Percentiles rank a stretch among this genome's conserved stretches.
Conservation (phyloP, 2,888 invertebrate genomes). For the Philonicus albiceps region DNA sequence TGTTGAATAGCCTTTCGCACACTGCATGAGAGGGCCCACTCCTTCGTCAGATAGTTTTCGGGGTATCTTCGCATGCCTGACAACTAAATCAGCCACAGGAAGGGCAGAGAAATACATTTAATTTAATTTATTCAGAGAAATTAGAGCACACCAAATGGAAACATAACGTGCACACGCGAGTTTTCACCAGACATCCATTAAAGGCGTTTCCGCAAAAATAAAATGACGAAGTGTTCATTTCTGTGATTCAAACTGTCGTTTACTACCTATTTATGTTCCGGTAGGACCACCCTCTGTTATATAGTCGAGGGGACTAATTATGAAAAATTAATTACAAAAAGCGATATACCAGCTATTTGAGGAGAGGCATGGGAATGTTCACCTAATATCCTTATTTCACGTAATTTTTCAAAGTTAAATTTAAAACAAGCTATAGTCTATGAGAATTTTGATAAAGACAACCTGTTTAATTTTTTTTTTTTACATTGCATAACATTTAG, state of each 20-base stretch:
- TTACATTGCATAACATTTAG: neutral
- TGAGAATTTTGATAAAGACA: neutral
- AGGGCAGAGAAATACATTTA: neutral
- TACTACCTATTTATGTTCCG: constrained; percentile 1
- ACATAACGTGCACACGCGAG: constrained; percentile 19
- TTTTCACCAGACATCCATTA: neutral
- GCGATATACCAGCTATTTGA: neutral
- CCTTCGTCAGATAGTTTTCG: neutral
- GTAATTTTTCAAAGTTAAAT: neutral
- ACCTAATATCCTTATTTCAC: neutral
- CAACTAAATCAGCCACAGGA: neutral
- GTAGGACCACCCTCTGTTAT: neutral
- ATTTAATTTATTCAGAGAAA: constrained; percentile 14
- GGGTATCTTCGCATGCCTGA: neutral
- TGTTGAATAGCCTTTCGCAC: constrained; percentile 6
- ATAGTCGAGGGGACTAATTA: neutral
- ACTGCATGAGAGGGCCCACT: neutral
- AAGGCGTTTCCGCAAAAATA: neutral
- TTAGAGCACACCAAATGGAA: neutral
- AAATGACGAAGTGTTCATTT: neutral
- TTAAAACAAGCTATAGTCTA: neutral
- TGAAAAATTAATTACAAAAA: neutral
- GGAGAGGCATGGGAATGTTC: neutral
- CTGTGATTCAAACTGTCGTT: constrained; percentile 29
- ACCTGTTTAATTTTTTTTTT: neutral